Base-by-base conservation (phyloP, 2,888 invertebrate genomes). In the Brachynemurus nebulosus region DNA sequence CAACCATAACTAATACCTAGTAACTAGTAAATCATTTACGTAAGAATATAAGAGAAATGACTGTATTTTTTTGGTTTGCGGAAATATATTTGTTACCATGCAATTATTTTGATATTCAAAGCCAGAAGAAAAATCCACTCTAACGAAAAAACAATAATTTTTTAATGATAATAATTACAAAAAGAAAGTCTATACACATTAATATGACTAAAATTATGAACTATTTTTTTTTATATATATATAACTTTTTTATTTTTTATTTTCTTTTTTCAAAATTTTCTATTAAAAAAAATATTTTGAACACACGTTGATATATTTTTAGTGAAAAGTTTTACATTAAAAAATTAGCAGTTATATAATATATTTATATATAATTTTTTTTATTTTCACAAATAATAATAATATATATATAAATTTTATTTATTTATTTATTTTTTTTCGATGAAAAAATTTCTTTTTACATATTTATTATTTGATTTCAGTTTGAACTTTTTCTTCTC, bases 251-350 rank as follows among this genome's bases (percentile, higher is more conserved):
- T 12, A 30, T 30, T 12, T 30, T 30, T 30, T 30, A 12, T 30
- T 2, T 30, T 27, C 12, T 9, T 27, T 27, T 27, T 30, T 30
- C 14, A 6, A 12, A 12, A 12, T 30, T 30, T 30, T n/a, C 14
- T 30, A 30, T 14, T 30, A 30, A 30, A 30, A 30, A 30, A 30
- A 30, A 30, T 30, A 30, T 30, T 30, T 30, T 30, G 30, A 30
- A 30, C 30, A 30, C 30, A 30, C 30, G 30, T 30, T 30, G 30
- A 30, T 30, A 30, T 30, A 12, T 30, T 12, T 30, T 12, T 30
- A 30, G 30, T 30, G 30, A 30, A 30, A 30, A 30, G 30, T 30
- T 30, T 30, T 30, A 30, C 30, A 30, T 30, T 30, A 30, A 30
- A 30, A 30, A 30, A 30, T 30, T 30, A 30, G 30, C 30, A 30